Percentiles rank a stretch among this genome's conserved stretches.
Evolutionary conservation across 2,797 vertebrate species (phyloP).

Genomic region (Phoebastria nigripes): DNA sequence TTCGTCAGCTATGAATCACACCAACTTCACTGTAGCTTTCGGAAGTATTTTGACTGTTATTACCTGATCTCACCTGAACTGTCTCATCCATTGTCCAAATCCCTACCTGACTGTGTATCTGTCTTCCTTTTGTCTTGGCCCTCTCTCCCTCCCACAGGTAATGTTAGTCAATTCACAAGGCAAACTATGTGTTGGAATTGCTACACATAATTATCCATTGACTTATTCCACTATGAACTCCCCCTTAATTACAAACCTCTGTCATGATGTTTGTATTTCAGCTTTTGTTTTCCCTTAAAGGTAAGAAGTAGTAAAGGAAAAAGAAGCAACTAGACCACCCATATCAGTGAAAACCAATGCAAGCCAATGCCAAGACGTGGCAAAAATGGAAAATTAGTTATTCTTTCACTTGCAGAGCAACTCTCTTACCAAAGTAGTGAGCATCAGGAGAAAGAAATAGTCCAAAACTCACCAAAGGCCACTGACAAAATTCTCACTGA

Average conservation of each 20-base stretch:
- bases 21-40: background rate
- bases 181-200: background rate
- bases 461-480: background rate
- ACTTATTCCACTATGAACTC: background rate
- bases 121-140: background rate
- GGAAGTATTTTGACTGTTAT: background rate
- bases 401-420: background rate
- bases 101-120: background rate
- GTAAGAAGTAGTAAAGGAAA: background rate
- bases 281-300: background rate
- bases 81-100: background rate
- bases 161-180: background rate
- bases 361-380: background rate
- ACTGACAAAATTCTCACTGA: background rate
- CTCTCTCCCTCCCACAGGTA: background rate
- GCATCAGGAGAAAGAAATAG: background rate
- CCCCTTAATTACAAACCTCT: background rate
- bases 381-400: background rate
- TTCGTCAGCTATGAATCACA: background rate
- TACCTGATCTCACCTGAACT: background rate
- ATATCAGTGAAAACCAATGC: background rate
- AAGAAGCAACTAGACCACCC: background rate
- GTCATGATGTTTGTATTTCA: background rate
- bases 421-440: background rate
- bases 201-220: background rate